Conservation (phyloP, 2,113 vertebrate genomes). For the Aptenodytes patagonicus region DNA sequence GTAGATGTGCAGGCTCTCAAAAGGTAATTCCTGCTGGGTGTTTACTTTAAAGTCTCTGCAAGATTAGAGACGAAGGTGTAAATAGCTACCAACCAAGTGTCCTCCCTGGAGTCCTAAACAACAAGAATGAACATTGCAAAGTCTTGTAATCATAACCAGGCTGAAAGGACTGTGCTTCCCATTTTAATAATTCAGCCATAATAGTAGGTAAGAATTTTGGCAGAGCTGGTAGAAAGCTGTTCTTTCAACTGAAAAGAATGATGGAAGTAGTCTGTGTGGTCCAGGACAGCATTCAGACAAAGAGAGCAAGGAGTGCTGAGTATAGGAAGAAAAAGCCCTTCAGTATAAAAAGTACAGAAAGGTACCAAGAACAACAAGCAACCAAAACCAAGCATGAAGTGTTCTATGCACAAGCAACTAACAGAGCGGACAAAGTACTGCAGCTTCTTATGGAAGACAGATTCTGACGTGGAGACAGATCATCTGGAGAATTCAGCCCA, state of each 20-base stretch:
- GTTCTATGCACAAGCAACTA: background rate
- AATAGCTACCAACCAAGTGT: background rate
- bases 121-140: background rate
- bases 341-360: background rate
- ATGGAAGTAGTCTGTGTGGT: background rate
- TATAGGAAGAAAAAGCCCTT: background rate
- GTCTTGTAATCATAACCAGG: background rate
- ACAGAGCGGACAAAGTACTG: background rate
- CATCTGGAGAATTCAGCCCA: background rate
- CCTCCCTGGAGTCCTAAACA: background rate
- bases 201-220: background rate
- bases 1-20: background rate
- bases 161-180: background rate
- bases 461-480: background rate
- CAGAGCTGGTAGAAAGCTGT: background rate
- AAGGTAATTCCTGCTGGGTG: background rate
- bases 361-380: background rate
- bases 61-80: background rate
- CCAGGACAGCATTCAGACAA: background rate
- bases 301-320: background rate
- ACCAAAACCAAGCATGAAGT: background rate
- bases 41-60: background rate
- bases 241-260: background rate
- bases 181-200: background rate
- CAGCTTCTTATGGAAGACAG: background rate